Conservation (phyloP, 2,113 vertebrate species). For the Bungarus multicinctus region DNA sequence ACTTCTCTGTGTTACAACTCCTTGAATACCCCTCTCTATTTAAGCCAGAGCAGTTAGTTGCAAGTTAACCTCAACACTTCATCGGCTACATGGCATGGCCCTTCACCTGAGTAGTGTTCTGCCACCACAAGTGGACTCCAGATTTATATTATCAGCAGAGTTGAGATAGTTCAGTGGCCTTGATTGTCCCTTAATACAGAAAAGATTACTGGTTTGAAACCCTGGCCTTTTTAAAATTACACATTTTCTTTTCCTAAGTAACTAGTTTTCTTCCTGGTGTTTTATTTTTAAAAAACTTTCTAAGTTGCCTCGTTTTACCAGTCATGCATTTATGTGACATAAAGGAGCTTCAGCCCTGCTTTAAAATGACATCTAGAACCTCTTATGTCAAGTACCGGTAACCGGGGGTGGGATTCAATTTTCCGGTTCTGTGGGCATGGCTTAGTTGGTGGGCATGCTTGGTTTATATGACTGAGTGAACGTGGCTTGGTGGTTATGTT, state of each 20-base stretch:
- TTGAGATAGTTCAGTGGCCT: background rate
- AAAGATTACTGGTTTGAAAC: background rate
- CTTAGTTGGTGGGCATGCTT: too few species aligned
- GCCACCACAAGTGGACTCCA: background rate
- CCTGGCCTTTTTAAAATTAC: background rate
- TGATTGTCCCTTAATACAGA: background rate
- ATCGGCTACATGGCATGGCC: background rate
- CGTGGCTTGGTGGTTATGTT: too few species aligned
- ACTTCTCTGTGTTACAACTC: background rate
- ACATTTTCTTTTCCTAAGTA: background rate
- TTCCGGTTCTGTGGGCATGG: too few species aligned
- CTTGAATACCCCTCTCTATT: background rate
- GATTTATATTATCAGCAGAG: background rate
- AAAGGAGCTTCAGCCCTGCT: background rate
- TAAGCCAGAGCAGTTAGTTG: background rate
- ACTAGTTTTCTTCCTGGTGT: background rate
- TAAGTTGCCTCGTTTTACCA: background rate
- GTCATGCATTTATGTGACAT: background rate
- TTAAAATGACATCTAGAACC: background rate
- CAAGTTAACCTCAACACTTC: background rate
- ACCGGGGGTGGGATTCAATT: too few species aligned
- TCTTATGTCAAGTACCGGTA: background rate
- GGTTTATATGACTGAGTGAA: too few species aligned
- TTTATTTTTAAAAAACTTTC: background rate
- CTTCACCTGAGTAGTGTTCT: background rate